Evolutionary conservation across 2,113 vertebrate species (phyloP).

Genomic region (Larimichthys polyactis): DNA sequence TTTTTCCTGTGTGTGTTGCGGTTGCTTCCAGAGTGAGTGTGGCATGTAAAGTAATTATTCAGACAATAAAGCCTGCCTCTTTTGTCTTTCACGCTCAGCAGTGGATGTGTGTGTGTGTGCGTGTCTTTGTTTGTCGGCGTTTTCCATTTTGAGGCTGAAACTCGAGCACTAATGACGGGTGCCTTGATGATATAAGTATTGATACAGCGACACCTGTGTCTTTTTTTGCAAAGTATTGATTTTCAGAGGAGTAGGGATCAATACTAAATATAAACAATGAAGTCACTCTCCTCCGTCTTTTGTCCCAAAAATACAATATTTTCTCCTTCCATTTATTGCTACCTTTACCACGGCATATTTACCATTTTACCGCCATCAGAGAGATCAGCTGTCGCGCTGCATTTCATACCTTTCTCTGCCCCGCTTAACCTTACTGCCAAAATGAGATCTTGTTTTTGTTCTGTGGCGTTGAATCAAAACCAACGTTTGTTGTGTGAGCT

Average conservation of each 20-base stretch:
- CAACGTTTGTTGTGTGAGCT: too few species aligned
- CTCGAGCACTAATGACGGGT: background rate
- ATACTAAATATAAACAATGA: slow-evolving; percentile 36
- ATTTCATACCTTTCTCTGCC: background rate
- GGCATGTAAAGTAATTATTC: slow-evolving; percentile 68
- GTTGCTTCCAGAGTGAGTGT: slow-evolving; percentile 52
- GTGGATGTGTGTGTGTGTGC: background rate
- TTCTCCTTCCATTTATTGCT: slow-evolving; percentile 9
- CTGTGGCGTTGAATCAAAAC: too few species aligned
- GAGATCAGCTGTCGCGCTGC: background rate
- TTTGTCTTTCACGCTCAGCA: slow-evolving; percentile 40
- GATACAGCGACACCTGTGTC: slow-evolving; percentile 13
- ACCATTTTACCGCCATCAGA: slow-evolving; percentile 8
- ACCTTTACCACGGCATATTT: background rate
- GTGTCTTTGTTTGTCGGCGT: background rate
- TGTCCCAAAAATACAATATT: background rate
- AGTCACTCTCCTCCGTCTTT: background rate
- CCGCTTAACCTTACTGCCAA: background rate
- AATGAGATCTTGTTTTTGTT: background rate
- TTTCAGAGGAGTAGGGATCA: slow-evolving; percentile 23
- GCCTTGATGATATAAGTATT: slow-evolving; percentile 21
- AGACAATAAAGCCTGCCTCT: slow-evolving; percentile 58
- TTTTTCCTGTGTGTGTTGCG: slow-evolving; percentile 49
- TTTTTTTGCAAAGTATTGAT: slow-evolving; percentile 35
- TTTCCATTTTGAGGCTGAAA: slow-evolving; percentile 21